A percentile compares a stretch with the other conserved stretches of the same genome.
Evolutionary conservation across 2,797 vertebrate species (phyloP).

Genomic region (Enoplosus armatus): DNA sequence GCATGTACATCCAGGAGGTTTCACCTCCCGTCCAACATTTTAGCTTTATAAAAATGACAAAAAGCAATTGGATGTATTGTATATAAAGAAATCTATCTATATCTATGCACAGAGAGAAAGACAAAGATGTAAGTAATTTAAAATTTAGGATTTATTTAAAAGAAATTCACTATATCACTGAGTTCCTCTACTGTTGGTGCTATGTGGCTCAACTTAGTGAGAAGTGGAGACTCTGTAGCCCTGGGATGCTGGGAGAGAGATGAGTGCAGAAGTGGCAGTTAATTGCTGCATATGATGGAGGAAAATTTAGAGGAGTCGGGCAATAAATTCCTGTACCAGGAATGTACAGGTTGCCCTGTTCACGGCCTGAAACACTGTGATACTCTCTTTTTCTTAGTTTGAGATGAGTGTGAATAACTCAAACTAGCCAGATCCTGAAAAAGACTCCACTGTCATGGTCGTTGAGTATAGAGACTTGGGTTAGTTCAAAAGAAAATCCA

Average conservation of each 20-base stretch:
- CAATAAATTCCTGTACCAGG: conserved; percentile 62
- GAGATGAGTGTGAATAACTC: conserved; percentile 51
- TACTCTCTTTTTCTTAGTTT: conserved; percentile 50
- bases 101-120: conserved; percentile 70
- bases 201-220: conserved; percentile 59
- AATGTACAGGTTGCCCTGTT: conserved; percentile 45
- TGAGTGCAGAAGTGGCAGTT: conserved; percentile 31
- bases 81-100: conserved; percentile 64
- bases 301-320: conserved; percentile 51
- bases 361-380: conserved; percentile 34
- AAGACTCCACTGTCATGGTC: conserved; percentile 30
- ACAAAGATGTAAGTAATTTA: conserved; percentile 25
- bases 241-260: conserved; percentile 43
- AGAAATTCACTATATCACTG: conserved; percentile 24
- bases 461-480: conserved; percentile 47
- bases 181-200: conserved; percentile 68
- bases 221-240: conserved; percentile 34
- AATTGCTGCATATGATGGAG: conserved; percentile 42
- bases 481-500: conserved; percentile 48
- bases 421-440: conserved; percentile 52
- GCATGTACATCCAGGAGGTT: conserved; percentile 25
- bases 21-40: conserved; percentile 6
- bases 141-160: conserved; percentile 43
- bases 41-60: conserved; percentile 57
- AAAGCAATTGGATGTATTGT: conserved; percentile 72